Evolutionary conservation across 2,797 vertebrate species (phyloP).

Genomic region (Pithecia hirsuta): DNA sequence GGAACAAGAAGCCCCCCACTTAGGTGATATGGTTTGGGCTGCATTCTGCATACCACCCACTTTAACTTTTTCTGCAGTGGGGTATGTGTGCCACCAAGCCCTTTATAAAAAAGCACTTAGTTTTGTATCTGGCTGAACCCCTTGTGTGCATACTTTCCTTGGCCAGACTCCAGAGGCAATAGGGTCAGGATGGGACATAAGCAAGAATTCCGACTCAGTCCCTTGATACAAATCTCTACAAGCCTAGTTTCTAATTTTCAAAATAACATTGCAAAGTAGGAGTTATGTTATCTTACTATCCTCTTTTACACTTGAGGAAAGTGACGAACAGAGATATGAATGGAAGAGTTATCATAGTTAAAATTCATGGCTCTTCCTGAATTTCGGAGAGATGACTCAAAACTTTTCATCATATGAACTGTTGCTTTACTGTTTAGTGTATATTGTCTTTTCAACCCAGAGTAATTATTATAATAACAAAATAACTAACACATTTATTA

Average conservation of each 20-base stretch:
- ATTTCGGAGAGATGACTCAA: neutral
- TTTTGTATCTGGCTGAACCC: neutral
- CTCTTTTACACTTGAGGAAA: neutral
- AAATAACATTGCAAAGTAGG: neutral
- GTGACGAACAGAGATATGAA: neutral
- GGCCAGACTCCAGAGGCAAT: neutral
- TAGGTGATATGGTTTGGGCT: neutral
- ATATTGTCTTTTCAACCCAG: neutral
- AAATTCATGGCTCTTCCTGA: neutral
- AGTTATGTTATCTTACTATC: neutral
- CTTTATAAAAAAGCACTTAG: neutral
- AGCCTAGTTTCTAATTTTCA: neutral
- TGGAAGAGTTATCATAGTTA: neutral
- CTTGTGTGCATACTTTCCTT: neutral
- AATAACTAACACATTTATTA: neutral
- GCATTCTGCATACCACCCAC: neutral
- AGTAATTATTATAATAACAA: neutral
- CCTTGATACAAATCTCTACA: neutral
- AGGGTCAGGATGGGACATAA: neutral
- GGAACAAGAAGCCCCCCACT: neutral
- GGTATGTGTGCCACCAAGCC: neutral
- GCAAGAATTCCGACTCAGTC: neutral
- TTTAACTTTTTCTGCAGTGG: neutral
- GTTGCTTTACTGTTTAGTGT: neutral
- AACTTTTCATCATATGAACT: neutral